Base-by-base conservation (phyloP, 2,113 vertebrate species). In the Strigops habroptila region DNA sequence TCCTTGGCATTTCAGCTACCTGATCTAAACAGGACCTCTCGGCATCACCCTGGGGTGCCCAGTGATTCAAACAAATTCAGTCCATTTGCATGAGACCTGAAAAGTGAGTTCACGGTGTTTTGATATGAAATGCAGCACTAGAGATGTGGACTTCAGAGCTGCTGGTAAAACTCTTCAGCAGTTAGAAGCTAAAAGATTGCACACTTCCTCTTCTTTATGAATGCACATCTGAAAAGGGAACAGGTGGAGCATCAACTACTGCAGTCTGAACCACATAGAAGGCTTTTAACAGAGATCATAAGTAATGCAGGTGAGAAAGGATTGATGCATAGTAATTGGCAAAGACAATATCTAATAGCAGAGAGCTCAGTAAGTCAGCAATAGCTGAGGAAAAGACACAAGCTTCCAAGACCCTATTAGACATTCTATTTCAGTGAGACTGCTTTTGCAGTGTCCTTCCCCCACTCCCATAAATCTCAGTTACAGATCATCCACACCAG, bases 1-100 rank as follows among this genome's bases (percentile, higher is more conserved):
- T 74, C 92, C 89, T 91, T 86, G 91, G 86, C 94, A 92, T 88
- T 96, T 73, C 91, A 93, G 91, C 83, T 44, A 57, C 91, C 94
- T 94, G 70, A 95, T 93, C 91, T 86, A 91, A 89, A 96, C 76
- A 94, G 94, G 46, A 70, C 41, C 73, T 76, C 65, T 57, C 37
- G 74, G 82, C 68, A 90, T 80, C 83, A 68, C 94, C 90, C 96
- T 18, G 70, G 75, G 82, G 64, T 67, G 82, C 28, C 76, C 77
- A 46, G 6, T 12, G 77, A 88, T 77, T 46, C 62, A 82, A 69
- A 86, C 46, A 73, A 52, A 33, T 74, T 46, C 73, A 39, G 4
- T 25, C 43, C 43, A 60, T 23, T 68, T 64, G 62, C 74, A 59
- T 41, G 57, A 93, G 55, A 5, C 68, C 64, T 71, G 74, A 65